Percentiles rank a stretch among this genome's conserved stretches.
Conservation (phyloP, 2,113 vertebrate genomes). For the Toxostoma redivivum region DNA sequence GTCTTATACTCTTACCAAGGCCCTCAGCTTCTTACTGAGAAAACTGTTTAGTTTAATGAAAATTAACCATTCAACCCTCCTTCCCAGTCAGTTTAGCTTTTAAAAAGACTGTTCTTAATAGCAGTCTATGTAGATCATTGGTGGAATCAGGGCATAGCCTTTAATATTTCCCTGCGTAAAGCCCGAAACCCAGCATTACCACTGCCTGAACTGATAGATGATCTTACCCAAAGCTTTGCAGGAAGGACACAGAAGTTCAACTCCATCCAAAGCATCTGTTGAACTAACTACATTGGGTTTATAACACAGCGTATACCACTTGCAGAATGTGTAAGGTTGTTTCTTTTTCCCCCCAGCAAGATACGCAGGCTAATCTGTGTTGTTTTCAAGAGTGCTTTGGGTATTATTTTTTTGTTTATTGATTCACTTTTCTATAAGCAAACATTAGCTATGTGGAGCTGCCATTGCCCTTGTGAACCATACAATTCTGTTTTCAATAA, state of each 20-base stretch:
- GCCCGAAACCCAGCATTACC: not conserved
- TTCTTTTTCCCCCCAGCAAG: not conserved
- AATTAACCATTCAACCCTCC: not conserved
- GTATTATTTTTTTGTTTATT: not conserved
- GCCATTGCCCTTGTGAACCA: not conserved
- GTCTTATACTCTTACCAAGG: not conserved
- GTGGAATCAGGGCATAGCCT: not conserved
- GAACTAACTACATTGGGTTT: not conserved
- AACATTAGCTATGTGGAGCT: not conserved
- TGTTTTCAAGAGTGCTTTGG: not conserved
- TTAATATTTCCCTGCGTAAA: not conserved
- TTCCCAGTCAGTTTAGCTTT: not conserved
- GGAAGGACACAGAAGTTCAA: not conserved
- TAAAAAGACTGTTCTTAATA: not conserved
- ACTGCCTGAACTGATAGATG: not conserved
- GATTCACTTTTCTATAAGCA: not conserved
- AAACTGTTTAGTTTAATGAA: not conserved
- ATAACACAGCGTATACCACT: not conserved
- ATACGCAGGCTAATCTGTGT: not conserved
- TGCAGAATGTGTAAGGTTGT: not conserved
- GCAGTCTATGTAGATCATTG: not conserved
- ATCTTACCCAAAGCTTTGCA: not conserved
- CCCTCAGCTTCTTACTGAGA: not conserved
- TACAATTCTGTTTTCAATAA: not conserved
- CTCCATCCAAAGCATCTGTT: not conserved